Evolutionary conservation across 2,888 invertebrate species (phyloP), one percentile per base, ranked within the genome.

Genomic region (Imbricaverruca yamaguchii): DNA sequence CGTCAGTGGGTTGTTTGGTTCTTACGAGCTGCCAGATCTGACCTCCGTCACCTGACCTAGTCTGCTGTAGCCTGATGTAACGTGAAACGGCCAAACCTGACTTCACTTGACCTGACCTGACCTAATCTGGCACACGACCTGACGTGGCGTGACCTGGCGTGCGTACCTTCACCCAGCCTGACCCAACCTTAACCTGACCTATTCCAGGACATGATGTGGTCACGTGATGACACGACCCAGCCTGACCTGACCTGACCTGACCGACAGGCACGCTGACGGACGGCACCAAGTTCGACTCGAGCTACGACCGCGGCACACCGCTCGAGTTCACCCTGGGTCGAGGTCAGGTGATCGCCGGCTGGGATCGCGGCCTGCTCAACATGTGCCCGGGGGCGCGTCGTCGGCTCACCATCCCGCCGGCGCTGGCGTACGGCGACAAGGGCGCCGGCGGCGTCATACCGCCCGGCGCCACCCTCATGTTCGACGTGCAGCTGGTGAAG

Each of bases 401-500:
- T 25, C 85, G 85, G 81, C 84, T 88, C 15, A 86, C 85, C 78
- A 86, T 88, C 80, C 88, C 87, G 10, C 84, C 87, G 39, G 84
- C 85, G 65, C 83, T 86, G 81, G 87, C 85, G n/a, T 87, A 87
- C 82, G 87, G 87, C 25, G 85, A 85, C 18, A 80, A 80, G 67
- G 84, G 84, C 15, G 83, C 81, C 21, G 83, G 83, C 13, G 80
- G 78, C 8, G 83, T 83, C 80, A 83, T 83, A 15, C 83, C 83
- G 9, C 83, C 83, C 74, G 82, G 83, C 84, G 96, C 97, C 74
- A 95, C 94, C 61, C 91, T 98, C 59, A 89, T 92, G 84, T 98
- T 98, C 88, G 96, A 97, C 65, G 96, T 97, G 79, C 97, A 97
- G 87, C 91, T 97, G 82, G 91, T 97, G 87, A 93, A 94, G 89